Evolutionary conservation across 2,113 vertebrate genomes (phyloP).

Genomic region (Leucosticte australis): DNA sequence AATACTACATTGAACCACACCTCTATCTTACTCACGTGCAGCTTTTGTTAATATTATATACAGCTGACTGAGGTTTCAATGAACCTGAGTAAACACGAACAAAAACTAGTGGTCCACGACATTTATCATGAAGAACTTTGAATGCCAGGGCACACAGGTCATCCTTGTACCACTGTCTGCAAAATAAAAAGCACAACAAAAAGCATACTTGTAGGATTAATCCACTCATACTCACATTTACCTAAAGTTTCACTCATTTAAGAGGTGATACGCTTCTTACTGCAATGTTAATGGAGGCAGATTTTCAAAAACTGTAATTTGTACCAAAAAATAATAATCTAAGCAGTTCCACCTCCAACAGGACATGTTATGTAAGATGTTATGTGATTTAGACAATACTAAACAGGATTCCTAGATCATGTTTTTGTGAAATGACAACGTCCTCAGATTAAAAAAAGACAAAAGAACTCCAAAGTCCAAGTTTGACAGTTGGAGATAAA

Average conservation of each 20-base stretch:
- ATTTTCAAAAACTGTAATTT: not conserved
- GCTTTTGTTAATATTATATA: constrained; percentile 92
- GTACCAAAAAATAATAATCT: not conserved
- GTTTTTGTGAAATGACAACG: not conserved
- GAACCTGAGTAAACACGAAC: constrained; percentile 91
- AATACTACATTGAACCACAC: not conserved
- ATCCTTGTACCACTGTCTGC: constrained; percentile 88
- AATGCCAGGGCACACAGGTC: constrained; percentile 94
- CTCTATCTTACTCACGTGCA: constrained; percentile 78
- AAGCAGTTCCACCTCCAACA: not conserved
- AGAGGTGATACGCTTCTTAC: not conserved
- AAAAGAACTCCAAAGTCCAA: not conserved
- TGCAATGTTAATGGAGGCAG: not conserved
- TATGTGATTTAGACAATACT: not conserved
- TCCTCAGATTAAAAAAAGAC: not conserved
- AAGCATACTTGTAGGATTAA: not conserved
- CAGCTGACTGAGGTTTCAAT: constrained; percentile 86
- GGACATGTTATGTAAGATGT: not conserved
- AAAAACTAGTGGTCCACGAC: constrained; percentile 93
- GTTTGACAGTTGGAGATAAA: not conserved
- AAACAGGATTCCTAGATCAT: not conserved
- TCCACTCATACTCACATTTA: not conserved
- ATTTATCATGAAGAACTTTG: constrained; percentile 95
- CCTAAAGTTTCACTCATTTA: not conserved
- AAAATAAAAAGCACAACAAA: constrained; percentile 31